phyloP scores from a whole-genome alignment of 2,113 vertebrate genomes.

The Polypterus senegalus region DNA sequence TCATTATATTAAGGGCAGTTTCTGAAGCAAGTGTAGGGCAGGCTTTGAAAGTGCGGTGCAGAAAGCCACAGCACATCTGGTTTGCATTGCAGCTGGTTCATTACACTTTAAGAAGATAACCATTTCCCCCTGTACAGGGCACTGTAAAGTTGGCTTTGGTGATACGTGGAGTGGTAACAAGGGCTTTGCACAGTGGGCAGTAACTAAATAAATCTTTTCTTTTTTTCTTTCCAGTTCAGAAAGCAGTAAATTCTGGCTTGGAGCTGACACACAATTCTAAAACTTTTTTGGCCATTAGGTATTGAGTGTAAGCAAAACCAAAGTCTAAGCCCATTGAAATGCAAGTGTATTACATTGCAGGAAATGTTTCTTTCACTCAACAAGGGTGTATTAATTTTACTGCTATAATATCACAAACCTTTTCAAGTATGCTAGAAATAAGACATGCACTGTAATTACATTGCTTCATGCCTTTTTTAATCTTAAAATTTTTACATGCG shows the following conservation, averaged over 20 bases:
- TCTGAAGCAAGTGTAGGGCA: slow-evolving; percentile 27
- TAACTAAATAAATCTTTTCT: slow-evolving; percentile 32
- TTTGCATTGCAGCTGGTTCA: slow-evolving; percentile 44
- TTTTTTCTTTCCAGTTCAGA: slow-evolving; percentile 26
- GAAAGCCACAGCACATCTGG: slow-evolving; percentile 52
- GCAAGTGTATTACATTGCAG: too few relatives aligned
- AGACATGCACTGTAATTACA: too few relatives aligned
- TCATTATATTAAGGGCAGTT: slow-evolving; percentile 51
- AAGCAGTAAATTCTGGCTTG: slow-evolving; percentile 31
- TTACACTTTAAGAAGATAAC: slow-evolving; percentile 40
- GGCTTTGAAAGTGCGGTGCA: slow-evolving; percentile 37
- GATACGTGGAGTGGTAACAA: slow-evolving; percentile 31
- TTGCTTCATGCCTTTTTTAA: too few relatives aligned
- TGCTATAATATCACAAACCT: too few relatives aligned
- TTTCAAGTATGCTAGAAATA: too few relatives aligned
- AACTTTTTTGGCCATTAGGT: neutral
- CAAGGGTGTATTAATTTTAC: too few relatives aligned
- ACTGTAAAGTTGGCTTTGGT: slow-evolving; percentile 26
- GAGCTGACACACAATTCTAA: neutral
- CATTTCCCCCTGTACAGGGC: slow-evolving; percentile 38
- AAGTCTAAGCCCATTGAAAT: neutral
- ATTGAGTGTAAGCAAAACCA: neutral
- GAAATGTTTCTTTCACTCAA: too few relatives aligned
- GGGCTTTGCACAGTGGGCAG: slow-evolving; percentile 30
- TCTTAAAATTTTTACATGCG: too few relatives aligned